A percentile compares a stretch with the other conserved stretches of the same genome.
phyloP scores from a whole-genome alignment of 2,888 invertebrate genomes.

The Blera fallax region DNA sequence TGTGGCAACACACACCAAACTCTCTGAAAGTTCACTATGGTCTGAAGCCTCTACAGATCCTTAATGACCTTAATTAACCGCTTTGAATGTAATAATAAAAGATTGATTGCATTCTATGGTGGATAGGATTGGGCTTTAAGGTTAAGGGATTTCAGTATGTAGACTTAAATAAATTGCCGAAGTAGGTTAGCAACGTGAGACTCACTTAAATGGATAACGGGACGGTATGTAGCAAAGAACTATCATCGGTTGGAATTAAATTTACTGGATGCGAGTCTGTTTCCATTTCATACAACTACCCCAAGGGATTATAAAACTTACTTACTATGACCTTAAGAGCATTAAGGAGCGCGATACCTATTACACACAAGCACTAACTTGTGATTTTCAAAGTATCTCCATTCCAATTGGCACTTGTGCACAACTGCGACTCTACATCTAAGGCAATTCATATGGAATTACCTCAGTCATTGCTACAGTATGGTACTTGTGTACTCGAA shows the following conservation, averaged over 20 bases:
- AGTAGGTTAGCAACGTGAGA: not conserved
- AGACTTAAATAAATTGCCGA: not conserved
- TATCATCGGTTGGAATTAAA: not conserved
- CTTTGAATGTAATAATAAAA: conserved; percentile 15
- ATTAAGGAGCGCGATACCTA: not conserved
- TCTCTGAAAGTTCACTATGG: not conserved
- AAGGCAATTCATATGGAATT: conserved; percentile 3
- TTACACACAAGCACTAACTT: not conserved
- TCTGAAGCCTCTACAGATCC: not conserved
- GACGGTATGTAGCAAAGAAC: not conserved
- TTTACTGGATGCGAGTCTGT: not conserved
- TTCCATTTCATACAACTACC: not conserved
- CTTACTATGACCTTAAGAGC: not conserved
- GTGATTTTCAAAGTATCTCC: not conserved
- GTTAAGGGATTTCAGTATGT: not conserved
- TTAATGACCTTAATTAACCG: conserved; percentile 29
- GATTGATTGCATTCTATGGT: conserved; percentile 11
- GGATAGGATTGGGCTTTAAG: not conserved
- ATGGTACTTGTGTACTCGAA: conserved; percentile 1
- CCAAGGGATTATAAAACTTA: not conserved
- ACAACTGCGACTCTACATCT: conserved; percentile 7
- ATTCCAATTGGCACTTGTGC: conserved; percentile 4
- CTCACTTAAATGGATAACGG: not conserved
- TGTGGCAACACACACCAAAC: not conserved
- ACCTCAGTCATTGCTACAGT: not conserved